Percentiles rank a stretch among this genome's conserved stretches.
Evolutionary conservation across 1,140 invertebrate species (phyloP).

Genomic region (Cyrtorhinus lividipennis): DNA sequence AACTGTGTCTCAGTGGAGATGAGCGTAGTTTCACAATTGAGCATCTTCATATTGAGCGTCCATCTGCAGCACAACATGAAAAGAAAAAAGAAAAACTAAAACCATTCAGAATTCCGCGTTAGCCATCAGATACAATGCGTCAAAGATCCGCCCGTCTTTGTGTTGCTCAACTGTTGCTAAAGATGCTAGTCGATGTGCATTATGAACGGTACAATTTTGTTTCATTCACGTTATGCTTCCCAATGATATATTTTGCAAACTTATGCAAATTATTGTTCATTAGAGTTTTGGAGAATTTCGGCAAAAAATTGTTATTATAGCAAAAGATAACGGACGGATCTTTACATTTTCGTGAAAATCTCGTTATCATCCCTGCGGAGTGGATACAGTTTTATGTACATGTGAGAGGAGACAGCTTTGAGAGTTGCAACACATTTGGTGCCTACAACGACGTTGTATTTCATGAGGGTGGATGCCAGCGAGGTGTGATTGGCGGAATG

Average conservation of each 20-base stretch:
- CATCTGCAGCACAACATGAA: slow-evolving; percentile 7
- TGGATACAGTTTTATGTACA: neutral
- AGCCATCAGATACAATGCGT: neutral
- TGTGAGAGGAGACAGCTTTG: too few relatives aligned
- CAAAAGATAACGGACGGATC: slow-evolving; percentile 4
- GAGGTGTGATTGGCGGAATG: too few relatives aligned
- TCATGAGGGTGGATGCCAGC: too few relatives aligned
- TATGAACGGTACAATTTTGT: neutral
- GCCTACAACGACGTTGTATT: too few relatives aligned
- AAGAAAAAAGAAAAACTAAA: neutral
- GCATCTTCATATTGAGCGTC: slow-evolving; percentile 18
- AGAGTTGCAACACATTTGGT: too few relatives aligned
- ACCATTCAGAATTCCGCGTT: neutral
- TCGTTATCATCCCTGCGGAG: neutral
- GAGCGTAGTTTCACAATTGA: slow-evolving; percentile 15
- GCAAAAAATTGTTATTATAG: neutral
- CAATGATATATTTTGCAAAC: slow-evolving; percentile 16
- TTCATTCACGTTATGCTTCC: slow-evolving; percentile 9
- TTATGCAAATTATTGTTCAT: neutral
- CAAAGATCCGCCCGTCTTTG: neutral
- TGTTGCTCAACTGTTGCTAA: neutral
- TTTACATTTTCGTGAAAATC: neutral
- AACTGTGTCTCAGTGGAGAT: too few relatives aligned
- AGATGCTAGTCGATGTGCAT: neutral
- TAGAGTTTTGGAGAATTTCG: too few relatives aligned